phyloP scores from a whole-genome alignment of 2,888 invertebrate genomes.

The Creontiades dilutus region DNA sequence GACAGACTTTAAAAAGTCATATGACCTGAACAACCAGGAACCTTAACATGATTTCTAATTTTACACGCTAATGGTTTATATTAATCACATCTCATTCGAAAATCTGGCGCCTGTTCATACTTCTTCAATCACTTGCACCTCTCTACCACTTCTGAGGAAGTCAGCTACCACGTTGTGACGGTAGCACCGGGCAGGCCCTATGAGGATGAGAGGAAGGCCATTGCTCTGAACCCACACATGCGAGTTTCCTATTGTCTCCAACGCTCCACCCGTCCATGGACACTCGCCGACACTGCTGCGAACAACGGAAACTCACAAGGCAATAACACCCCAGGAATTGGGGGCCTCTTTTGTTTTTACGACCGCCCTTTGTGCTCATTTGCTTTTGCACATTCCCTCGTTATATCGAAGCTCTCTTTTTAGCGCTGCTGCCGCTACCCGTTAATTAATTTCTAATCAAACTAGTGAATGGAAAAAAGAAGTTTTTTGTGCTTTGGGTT shows the following conservation, averaged over 20 bases:
- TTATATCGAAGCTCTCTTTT: slow-evolving; percentile 7
- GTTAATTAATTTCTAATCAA: slow-evolving; percentile 34
- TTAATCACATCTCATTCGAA: too few relatives aligned
- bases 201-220: slow-evolving; percentile 45
- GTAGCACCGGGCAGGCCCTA: background rate
- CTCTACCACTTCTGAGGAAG: too few relatives aligned
- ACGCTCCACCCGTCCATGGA: slow-evolving; percentile 9
- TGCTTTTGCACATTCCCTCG: slow-evolving; percentile 3
- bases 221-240: slow-evolving; percentile 52
- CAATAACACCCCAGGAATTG: slow-evolving; percentile 47
- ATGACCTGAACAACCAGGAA: too few relatives aligned
- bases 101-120: too few relatives aligned
- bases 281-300: slow-evolving; percentile 11
- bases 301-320: slow-evolving; percentile 50
- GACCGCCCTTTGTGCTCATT: slow-evolving; percentile 11
- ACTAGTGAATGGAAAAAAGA: background rate
- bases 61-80: too few relatives aligned
- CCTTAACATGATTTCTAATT: too few relatives aligned
- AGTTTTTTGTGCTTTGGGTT: background rate
- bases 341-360: slow-evolving; percentile 36
- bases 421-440: background rate
- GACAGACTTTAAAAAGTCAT: too few relatives aligned
- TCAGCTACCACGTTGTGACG: background rate
- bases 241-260: slow-evolving; percentile 48
- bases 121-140: too few relatives aligned